A percentile compares a stretch with the other conserved stretches of the same genome.
Conservation (phyloP, 2,888 invertebrate species). For the Steinernema carpocapsae region DNA sequence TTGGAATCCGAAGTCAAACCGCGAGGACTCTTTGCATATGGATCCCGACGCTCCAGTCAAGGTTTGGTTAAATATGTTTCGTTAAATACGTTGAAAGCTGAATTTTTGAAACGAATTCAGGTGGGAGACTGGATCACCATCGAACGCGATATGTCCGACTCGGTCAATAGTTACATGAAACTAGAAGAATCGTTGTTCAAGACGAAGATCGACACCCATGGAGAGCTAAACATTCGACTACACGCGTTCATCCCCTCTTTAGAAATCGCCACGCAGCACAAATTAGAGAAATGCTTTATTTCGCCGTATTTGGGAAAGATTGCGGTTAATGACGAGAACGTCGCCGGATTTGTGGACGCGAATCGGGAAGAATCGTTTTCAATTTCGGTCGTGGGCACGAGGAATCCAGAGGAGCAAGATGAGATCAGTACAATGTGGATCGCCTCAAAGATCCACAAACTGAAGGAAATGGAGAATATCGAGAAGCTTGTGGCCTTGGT, state of each 20-base stretch:
- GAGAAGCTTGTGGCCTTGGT: neutral
- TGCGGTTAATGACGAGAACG: neutral
- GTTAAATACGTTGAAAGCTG: neutral
- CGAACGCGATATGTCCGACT: neutral
- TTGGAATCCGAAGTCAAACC: conserved; percentile 1
- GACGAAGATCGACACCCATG: neutral
- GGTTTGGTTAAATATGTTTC: neutral
- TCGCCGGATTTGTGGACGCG: neutral
- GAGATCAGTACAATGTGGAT: conserved; percentile 1
- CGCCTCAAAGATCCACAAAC: neutral
- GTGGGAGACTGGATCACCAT: conserved; percentile 10
- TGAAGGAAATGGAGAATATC: neutral
- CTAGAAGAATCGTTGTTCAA: neutral
- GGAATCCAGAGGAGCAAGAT: neutral
- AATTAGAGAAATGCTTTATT: neutral
- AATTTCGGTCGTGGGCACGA: neutral
- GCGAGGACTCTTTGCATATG: neutral
- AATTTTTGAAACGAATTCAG: neutral
- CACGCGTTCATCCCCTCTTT: neutral
- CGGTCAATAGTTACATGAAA: neutral
- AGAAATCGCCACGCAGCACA: neutral
- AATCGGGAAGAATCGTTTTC: neutral
- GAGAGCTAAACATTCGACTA: neutral
- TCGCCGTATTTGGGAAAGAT: conserved; percentile 3
- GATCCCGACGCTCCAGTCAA: neutral